phyloP scores from a whole-genome alignment of 53 echinoderm and acorn worm genomes.

The Pentamera pediparva region DNA sequence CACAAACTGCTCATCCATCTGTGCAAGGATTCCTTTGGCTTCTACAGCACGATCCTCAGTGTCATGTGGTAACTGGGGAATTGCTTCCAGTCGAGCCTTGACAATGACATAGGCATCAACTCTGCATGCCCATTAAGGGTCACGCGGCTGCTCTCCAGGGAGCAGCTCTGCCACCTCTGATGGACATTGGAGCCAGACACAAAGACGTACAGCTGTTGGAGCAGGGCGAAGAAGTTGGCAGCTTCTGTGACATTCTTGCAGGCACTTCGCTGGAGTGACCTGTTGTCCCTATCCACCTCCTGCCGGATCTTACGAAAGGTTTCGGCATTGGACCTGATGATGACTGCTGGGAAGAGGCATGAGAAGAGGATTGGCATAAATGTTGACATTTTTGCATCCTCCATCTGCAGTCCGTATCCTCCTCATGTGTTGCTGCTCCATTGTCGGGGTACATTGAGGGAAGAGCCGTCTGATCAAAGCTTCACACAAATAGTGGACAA shows the following conservation, averaged over 20 bases:
- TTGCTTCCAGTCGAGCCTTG: background rate
- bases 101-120: background rate
- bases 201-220: background rate
- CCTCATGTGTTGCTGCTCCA: background rate
- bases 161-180: background rate
- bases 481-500: background rate
- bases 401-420: background rate
- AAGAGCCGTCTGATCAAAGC: background rate
- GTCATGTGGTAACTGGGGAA: background rate
- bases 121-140: slow-evolving; percentile 18
- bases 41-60: background rate
- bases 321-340: too few relatives aligned
- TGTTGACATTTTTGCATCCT: background rate
- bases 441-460: background rate
- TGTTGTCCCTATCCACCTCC: too few relatives aligned
- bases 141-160: background rate
- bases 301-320: too few relatives aligned
- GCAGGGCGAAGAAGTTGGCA: background rate
- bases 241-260: slow-evolving; percentile 6
- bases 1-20: background rate
- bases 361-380: too few relatives aligned
- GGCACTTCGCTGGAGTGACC: too few relatives aligned
- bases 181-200: too few relatives aligned
- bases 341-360: too few relatives aligned
- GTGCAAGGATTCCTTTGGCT: background rate